Evolutionary conservation across 92 coral and sea anemone genomes (phyloP), one percentile per base, ranked within the genome.

Genomic region (Siderastrea radians): DNA sequence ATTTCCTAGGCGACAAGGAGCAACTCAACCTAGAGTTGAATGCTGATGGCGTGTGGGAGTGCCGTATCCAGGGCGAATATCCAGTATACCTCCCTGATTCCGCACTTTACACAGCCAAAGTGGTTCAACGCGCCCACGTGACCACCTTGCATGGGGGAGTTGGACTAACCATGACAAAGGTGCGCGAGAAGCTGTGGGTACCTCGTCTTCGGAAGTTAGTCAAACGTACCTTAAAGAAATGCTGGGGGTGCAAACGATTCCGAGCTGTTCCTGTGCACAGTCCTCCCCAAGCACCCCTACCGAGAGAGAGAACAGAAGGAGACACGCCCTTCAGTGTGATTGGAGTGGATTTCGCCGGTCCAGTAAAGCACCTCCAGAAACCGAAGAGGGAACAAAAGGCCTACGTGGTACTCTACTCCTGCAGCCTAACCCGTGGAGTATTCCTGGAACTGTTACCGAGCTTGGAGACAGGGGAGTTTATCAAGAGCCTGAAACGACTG

Each of bases 221-320:
- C 3, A 90, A 75, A 84, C 82, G 74, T 72, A 64, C 72, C 52
- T 51, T 86, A 43, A 89, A 82, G 7, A 16, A 82, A 44, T 93
- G 95, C 63, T 86, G 86, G 81, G 91, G 91, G 1, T 93, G 96
- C 68, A 90, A 86, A 58, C 85, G 91, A 11, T 93, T 93, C 38
- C 91, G 82, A 55, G 92, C 89, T 11, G 77, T 85, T 6, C 86
- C 96, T 6, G 72, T 81, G 11, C 70, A 68, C 5, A 53, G 46
- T 60, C 95, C 82, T 5, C 91, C 91, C 38, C 90, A 78, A 60
- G 93, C 86, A 55, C 55, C 60, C 38, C n/a, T 77, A 52, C 84
- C 66, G 15, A 26, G 38, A 26, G 38, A 26, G 38, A 26, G 38
- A 26, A 26, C 38, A 26, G 38, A 26, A 26, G 38, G 38, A 26